Conservation (phyloP, 2,113 vertebrate species). For the Asarcornis scutulata region DNA sequence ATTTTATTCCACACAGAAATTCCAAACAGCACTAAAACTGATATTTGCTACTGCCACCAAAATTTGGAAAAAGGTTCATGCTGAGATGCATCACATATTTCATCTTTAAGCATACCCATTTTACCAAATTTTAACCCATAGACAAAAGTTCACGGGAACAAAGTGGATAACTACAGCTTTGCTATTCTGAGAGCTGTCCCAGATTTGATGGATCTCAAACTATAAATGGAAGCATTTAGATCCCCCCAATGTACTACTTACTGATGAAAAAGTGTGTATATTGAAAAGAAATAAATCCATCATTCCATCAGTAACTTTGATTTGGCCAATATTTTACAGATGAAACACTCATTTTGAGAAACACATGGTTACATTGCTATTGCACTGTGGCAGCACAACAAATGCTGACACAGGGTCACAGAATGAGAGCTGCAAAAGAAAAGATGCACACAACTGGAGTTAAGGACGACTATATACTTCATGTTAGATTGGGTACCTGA, state of each 20-base stretch:
- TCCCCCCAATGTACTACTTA: neutral
- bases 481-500: neutral
- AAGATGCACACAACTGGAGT: neutral
- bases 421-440: neutral
- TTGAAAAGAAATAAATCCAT: neutral
- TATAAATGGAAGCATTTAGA: neutral
- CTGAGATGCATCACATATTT: neutral
- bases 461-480: neutral
- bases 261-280: neutral
- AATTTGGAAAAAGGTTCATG: neutral
- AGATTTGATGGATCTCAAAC: neutral
- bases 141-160: neutral
- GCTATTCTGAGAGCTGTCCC: neutral
- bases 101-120: neutral
- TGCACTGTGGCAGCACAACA: neutral
- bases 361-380: neutral
- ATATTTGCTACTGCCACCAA: neutral
- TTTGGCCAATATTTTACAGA: neutral
- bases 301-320: neutral
- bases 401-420: conserved; percentile 4
- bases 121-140: neutral
- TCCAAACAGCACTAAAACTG: neutral
- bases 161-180: neutral
- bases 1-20: neutral
- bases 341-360: neutral